These are phyloP conservation scores for Strigamia transsilvanica DNA, from an alignment of 2,888 invertebrate species.

Conservation along the genomic window DNA sequence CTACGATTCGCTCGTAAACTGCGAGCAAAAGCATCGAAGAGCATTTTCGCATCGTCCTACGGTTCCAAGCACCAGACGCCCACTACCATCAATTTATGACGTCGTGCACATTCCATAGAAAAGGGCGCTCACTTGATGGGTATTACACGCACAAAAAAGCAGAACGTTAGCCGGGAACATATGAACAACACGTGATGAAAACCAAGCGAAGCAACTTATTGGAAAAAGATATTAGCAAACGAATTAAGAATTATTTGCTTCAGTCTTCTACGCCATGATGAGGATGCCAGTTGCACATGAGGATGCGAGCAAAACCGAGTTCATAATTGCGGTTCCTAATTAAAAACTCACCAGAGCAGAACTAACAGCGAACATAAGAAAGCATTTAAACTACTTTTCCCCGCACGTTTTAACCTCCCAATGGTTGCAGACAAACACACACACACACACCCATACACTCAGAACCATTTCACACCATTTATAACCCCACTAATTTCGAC, in stretches of 20 bases:
- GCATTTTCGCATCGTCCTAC: slow-evolving; percentile 7
- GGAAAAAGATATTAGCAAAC: slow-evolving; percentile 6
- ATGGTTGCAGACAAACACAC: background rate
- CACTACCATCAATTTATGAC: slow-evolving; percentile 38
- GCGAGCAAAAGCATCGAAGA: slow-evolving; percentile 32
- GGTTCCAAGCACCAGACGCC: slow-evolving; percentile 4
- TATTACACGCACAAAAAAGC: background rate
- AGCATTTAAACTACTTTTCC: background rate
- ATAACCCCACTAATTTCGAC: background rate
- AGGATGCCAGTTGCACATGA: slow-evolving; percentile 34
- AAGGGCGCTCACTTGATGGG: slow-evolving; percentile 7
- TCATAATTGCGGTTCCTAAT: slow-evolving; percentile 38
- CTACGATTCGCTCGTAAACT: slow-evolving; percentile 38
- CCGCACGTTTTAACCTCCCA: background rate
- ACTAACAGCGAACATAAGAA: slow-evolving; percentile 29
- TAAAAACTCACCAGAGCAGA: slow-evolving; percentile 23
- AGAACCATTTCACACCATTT: background rate
- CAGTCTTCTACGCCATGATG: background rate
- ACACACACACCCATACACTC: background rate
- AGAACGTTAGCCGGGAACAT: background rate
- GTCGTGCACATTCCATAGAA: slow-evolving; percentile 19
- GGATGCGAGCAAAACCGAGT: slow-evolving; percentile 33
- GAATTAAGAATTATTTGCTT: slow-evolving; percentile 34
- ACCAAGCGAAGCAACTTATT: slow-evolving; percentile 6
- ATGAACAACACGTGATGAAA: slow-evolving; percentile 34